A percentile compares a stretch with the other conserved stretches of the same genome.
Evolutionary conservation across 2,113 vertebrate species (phyloP).

Genomic region (Catharus bicknelli): DNA sequence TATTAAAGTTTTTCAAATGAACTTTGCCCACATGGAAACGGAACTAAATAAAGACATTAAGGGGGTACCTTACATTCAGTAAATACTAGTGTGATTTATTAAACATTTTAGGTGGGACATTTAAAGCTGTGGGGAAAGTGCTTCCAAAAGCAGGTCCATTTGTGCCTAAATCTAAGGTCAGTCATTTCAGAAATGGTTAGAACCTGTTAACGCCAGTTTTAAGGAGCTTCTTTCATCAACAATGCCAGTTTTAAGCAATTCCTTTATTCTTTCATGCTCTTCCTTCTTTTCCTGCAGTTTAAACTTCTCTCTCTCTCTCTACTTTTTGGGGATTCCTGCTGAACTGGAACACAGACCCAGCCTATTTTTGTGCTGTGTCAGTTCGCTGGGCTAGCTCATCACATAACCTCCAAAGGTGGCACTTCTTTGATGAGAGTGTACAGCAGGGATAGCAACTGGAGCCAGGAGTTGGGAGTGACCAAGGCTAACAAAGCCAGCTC

Average conservation of each 20-base stretch:
- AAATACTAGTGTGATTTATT: not conserved
- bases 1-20: not conserved
- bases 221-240: not conserved
- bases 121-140: not conserved
- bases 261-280: not conserved
- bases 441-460: not conserved
- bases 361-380: rapidly evolving
- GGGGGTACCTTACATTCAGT: not conserved
- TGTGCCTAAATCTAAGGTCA: not conserved
- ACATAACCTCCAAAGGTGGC: rapidly evolving
- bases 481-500: too few relatives aligned
- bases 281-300: not conserved
- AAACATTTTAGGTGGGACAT: not conserved
- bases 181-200: not conserved
- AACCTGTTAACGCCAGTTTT: not conserved
- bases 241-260: not conserved
- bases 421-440: not conserved
- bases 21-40: not conserved
- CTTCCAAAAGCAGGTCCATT: not conserved
- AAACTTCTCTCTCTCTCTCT: not conserved
- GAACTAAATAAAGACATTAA: not conserved
- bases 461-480: rapidly evolving
- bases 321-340: not conserved
- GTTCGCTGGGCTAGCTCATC: not conserved
- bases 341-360: not conserved